Conservation (phyloP, 2,797 vertebrate species). For the Chaetodon trifasciatus region DNA sequence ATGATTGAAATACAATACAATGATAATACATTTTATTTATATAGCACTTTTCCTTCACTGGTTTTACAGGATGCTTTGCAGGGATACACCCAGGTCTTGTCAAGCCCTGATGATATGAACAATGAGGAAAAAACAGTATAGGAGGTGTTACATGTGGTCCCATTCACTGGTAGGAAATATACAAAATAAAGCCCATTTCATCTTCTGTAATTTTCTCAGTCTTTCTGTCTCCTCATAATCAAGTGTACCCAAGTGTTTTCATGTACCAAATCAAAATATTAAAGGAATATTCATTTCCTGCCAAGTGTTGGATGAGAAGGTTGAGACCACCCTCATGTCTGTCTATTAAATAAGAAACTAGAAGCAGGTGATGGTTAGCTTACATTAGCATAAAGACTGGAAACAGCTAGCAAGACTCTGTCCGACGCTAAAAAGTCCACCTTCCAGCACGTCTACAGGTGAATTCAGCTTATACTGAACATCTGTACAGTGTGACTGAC, state of each 20-base stretch:
- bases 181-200: neutral
- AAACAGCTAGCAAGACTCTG: neutral
- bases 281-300: neutral
- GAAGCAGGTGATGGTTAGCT: neutral
- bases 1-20: conserved; percentile 33
- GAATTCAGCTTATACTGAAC: neutral
- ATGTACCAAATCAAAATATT: neutral
- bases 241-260: neutral
- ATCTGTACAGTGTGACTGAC: neutral
- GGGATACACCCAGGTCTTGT: neutral
- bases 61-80: neutral
- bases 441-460: neutral
- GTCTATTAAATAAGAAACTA: too few species aligned
- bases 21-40: conserved; percentile 1
- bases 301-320: neutral
- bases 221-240: neutral
- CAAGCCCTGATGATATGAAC: neutral
- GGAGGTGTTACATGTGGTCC: neutral
- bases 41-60: neutral
- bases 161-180: neutral
- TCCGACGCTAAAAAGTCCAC: too few species aligned
- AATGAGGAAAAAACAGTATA: neutral
- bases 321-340: neutral
- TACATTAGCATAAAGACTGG: neutral
- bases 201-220: too few species aligned